Conservation (phyloP, 2,888 invertebrate species). For the Andrena dorsata region DNA sequence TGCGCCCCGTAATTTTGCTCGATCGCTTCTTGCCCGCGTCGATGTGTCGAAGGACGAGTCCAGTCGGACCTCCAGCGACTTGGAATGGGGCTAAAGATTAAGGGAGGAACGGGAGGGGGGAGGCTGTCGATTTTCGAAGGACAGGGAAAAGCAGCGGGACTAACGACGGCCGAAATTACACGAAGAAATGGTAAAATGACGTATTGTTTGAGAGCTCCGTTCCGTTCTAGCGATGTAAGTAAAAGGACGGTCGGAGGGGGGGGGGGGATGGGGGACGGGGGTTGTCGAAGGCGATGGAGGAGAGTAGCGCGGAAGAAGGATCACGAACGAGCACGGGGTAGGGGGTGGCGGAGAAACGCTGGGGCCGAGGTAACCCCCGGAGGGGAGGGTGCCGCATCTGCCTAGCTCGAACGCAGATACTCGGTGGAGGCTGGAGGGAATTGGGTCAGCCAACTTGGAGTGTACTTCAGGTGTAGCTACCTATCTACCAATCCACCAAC, state of each 20-base stretch:
- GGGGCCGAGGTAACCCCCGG: slow-evolving; percentile 11
- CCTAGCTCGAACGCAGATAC: slow-evolving; percentile 63
- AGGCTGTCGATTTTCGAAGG: neutral
- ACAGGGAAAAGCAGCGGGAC: neutral
- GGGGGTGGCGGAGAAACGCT: slow-evolving; percentile 2
- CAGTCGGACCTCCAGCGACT: neutral
- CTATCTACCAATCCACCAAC: slow-evolving; percentile 63
- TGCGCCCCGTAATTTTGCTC: neutral
- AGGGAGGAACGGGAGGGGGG: neutral
- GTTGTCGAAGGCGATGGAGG: slow-evolving; percentile 17
- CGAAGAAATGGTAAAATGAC: slow-evolving; percentile 72
- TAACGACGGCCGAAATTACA: slow-evolving; percentile 28
- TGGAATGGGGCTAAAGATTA: neutral
- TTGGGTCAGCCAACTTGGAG: slow-evolving; percentile 82
- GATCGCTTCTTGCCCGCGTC: neutral
- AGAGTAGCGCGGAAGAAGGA: slow-evolving; percentile 16
- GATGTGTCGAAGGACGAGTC: too few relatives aligned
- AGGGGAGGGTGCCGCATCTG: slow-evolving; percentile 60
- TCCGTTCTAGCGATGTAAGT: slow-evolving; percentile 57
- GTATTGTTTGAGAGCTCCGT: slow-evolving; percentile 67
- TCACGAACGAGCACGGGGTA: neutral
- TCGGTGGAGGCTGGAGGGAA: slow-evolving; percentile 70
- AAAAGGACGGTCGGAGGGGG: slow-evolving; percentile 26
- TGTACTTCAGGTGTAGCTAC: slow-evolving; percentile 79
- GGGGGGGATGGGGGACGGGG: slow-evolving; percentile 8